phyloP scores from a whole-genome alignment of 1,140 invertebrate species.

The Drosophila prosaltans region DNA sequence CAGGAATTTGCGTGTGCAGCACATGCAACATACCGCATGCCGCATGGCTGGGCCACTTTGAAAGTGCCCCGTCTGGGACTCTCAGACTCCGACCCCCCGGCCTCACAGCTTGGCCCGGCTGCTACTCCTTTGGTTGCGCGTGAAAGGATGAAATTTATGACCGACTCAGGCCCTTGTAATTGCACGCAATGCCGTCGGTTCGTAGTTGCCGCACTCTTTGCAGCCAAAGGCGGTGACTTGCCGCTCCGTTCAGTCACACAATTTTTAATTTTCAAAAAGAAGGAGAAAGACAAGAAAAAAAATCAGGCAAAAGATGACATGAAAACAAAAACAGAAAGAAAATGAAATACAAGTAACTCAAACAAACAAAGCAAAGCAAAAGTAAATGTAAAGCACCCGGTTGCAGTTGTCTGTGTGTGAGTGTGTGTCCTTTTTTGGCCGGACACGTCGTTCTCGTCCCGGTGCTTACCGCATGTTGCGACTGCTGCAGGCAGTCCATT shows the following conservation, averaged over 20 bases:
- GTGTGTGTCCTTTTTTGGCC: conserved; percentile 8
- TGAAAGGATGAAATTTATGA: conserved; percentile 74
- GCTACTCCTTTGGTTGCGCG: conserved; percentile 63
- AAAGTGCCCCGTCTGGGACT: conserved; percentile 6
- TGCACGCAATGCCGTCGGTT: conserved; percentile 66
- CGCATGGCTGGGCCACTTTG: conserved; percentile 17
- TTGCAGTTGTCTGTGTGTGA: conserved; percentile 27
- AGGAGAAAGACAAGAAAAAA: conserved; percentile 28
- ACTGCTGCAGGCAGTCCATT: conserved; percentile 53
- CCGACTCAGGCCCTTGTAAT: conserved; percentile 59
- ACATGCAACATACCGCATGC: conserved; percentile 45
- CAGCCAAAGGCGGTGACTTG: conserved; percentile 30
- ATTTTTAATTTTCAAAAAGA: conserved; percentile 73
- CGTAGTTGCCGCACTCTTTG: conserved; percentile 9
- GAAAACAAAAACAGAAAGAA: conserved; percentile 33
- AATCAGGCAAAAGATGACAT: conserved; percentile 18
- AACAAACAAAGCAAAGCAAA: conserved; percentile 57
- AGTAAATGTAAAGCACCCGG: conserved; percentile 32
- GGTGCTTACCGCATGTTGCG: conserved; percentile 62
- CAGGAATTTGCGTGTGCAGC: conserved; percentile 56
- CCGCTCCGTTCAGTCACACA: conserved; percentile 50
- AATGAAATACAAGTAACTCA: conserved; percentile 29
- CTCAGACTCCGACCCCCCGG: conserved; percentile 35
- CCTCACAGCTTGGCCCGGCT: conserved; percentile 6
- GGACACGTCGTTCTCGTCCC: conserved; percentile 36